Percentiles rank a stretch among this genome's conserved stretches.
phyloP scores from a whole-genome alignment of 2,888 invertebrate species.

The Agonopterix alstromeriana region DNA sequence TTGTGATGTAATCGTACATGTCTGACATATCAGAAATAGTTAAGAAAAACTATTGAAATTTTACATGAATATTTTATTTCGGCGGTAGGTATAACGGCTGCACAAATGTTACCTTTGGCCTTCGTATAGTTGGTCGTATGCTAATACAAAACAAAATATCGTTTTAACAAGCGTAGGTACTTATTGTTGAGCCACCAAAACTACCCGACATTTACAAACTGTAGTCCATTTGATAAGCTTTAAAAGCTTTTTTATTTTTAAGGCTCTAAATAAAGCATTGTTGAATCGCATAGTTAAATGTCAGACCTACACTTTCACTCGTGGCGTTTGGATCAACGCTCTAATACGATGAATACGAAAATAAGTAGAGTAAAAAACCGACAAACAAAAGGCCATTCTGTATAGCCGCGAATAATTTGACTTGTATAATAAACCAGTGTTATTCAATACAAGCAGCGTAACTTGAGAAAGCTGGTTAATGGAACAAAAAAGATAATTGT shows the following conservation, averaged over 20 bases:
- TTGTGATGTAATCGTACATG: too few species aligned
- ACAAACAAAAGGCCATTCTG: constrained; percentile 17
- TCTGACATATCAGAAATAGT: too few species aligned
- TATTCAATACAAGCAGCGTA: constrained; percentile 20
- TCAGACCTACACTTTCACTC: constrained; percentile 38
- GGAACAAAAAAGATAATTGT: constrained; percentile 5
- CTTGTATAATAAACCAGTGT: constrained; percentile 21
- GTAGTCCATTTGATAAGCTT: constrained; percentile 2
- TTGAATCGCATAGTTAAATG: constrained; percentile 32
- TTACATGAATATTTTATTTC: too few species aligned
- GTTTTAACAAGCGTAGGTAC: too few species aligned
- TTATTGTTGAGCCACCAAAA: not conserved
- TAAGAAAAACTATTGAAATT: too few species aligned
- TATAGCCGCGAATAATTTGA: constrained; percentile 23
- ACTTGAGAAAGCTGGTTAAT: constrained; percentile 30
- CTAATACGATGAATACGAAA: constrained; percentile 19
- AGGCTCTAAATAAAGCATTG: constrained; percentile 28
- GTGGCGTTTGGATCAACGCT: constrained; percentile 11
- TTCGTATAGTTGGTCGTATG: too few species aligned
- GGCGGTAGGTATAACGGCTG: too few species aligned
- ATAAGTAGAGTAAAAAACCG: constrained; percentile 29
- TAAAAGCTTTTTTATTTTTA: constrained; percentile 27
- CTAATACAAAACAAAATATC: too few species aligned
- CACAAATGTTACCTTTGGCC: too few species aligned
- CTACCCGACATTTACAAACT: constrained; percentile 5